Evolutionary conservation across 2,888 invertebrate species (phyloP).

Genomic region (Neoaliturus tenellus): DNA sequence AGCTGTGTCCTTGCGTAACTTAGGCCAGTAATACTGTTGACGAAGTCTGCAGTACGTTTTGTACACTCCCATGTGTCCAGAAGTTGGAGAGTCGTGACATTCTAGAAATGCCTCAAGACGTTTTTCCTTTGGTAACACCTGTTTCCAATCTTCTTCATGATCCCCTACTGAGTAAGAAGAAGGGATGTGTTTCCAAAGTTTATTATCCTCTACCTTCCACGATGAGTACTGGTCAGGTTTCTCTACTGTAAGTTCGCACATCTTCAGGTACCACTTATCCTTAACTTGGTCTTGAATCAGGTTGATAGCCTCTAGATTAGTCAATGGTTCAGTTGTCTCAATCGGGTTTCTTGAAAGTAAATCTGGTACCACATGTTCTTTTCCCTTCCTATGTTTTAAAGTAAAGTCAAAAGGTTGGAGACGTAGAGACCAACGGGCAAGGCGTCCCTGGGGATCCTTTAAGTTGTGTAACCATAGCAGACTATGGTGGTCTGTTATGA

Average conservation of each 20-base stretch:
- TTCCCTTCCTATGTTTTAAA: slow-evolving; percentile 23
- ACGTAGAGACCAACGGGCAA: slow-evolving; percentile 64
- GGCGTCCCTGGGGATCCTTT: slow-evolving; percentile 53
- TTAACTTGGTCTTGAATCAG: background rate
- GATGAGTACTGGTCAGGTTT: background rate
- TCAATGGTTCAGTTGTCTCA: background rate
- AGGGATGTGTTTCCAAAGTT: background rate
- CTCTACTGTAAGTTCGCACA: background rate
- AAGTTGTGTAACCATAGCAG: slow-evolving; percentile 61
- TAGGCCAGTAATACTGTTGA: slow-evolving; percentile 62
- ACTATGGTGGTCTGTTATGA: slow-evolving; percentile 15
- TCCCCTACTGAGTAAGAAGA: background rate
- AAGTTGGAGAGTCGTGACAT: slow-evolving; percentile 60
- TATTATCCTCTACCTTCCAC: background rate
- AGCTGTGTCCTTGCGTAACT: slow-evolving; percentile 58
- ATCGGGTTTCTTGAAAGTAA: background rate
- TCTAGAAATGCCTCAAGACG: background rate
- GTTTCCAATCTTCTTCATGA: background rate
- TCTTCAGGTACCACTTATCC: slow-evolving; percentile 22
- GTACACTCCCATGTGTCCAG: slow-evolving; percentile 62
- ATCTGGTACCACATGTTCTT: slow-evolving; percentile 20
- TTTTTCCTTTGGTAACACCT: background rate
- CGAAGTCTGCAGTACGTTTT: slow-evolving; percentile 60
- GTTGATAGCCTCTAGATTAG: background rate
- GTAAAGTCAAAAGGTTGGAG: slow-evolving; percentile 52